Conservation (phyloP, 2,888 invertebrate species). For the Masnerella sp. region DNA sequence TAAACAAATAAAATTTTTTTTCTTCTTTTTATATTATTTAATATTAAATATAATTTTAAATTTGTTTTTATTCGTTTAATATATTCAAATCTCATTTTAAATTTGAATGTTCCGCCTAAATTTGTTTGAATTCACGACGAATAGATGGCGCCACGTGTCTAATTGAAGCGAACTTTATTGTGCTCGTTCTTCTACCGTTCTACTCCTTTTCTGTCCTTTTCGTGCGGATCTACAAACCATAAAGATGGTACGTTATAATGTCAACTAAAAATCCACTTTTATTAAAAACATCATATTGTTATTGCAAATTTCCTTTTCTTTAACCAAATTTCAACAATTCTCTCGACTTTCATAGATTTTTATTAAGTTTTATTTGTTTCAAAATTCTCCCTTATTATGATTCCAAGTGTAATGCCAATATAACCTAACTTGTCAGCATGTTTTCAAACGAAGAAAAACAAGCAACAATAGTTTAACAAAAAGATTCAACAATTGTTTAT, state of each 20-base stretch:
- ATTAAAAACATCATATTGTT: slow-evolving; percentile 6
- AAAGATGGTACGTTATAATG: slow-evolving; percentile 21
- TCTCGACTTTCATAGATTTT: not conserved
- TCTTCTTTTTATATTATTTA: not conserved
- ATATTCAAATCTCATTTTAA: not conserved
- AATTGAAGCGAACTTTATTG: too few relatives aligned
- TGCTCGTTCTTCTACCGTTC: too few relatives aligned
- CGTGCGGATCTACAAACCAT: slow-evolving; percentile 4
- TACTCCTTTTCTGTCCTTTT: too few relatives aligned
- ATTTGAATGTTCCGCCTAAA: too few relatives aligned
- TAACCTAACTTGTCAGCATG: not conserved
- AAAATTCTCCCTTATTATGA: not conserved
- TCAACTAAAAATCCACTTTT: slow-evolving; percentile 8
- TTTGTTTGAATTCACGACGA: not conserved
- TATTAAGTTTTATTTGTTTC: not conserved
- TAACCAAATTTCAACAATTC: not conserved
- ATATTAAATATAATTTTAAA: not conserved
- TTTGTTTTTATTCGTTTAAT: not conserved
- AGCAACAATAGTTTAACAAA: too few relatives aligned
- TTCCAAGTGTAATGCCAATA: not conserved
- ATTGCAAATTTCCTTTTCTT: not conserved
- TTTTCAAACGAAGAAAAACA: too few relatives aligned
- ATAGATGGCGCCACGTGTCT: slow-evolving; percentile 6
- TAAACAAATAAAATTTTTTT: not conserved
- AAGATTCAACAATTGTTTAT: too few relatives aligned